Conservation (phyloP, 1,140 invertebrate species). For the Micrasema longulum region DNA sequence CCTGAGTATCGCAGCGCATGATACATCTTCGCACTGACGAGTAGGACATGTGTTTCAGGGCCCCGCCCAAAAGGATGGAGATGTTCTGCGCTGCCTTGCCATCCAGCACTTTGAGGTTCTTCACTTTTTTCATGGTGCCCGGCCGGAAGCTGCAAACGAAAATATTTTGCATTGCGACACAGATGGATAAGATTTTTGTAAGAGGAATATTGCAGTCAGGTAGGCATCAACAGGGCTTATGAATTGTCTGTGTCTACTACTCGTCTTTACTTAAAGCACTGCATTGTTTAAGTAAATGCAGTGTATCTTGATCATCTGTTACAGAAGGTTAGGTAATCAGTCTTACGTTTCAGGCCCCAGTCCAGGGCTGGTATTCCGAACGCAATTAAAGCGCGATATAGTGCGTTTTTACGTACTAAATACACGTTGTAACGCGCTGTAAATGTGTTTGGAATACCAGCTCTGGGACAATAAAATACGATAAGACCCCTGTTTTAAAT, state of each 20-base stretch:
- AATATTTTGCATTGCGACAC: conserved; percentile 17
- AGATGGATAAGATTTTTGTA: neutral
- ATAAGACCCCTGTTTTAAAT: neutral
- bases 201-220: neutral
- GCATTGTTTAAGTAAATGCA: no score
- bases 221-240: no score
- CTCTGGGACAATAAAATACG: neutral
- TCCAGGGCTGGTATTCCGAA: no score
- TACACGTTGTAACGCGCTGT: no score
- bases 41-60: conserved; percentile 90
- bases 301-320: no score
- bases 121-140: conserved; percentile 84
- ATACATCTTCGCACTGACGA: conserved; percentile 88
- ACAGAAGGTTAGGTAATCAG: no score
- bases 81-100: conserved; percentile 95
- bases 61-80: conserved; percentile 89
- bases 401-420: no score
- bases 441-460: no score
- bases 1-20: conserved; percentile 85
- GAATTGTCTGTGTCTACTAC: neutral
- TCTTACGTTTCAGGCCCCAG: no score
- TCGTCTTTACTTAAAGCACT: neutral
- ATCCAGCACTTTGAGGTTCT: conserved; percentile 92
- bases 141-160: conserved; percentile 63
- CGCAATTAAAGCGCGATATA: no score